These are phyloP conservation scores for Tringa solitaria DNA, from an alignment of 2,113 vertebrate genomes.

Conservation along the genomic window DNA sequence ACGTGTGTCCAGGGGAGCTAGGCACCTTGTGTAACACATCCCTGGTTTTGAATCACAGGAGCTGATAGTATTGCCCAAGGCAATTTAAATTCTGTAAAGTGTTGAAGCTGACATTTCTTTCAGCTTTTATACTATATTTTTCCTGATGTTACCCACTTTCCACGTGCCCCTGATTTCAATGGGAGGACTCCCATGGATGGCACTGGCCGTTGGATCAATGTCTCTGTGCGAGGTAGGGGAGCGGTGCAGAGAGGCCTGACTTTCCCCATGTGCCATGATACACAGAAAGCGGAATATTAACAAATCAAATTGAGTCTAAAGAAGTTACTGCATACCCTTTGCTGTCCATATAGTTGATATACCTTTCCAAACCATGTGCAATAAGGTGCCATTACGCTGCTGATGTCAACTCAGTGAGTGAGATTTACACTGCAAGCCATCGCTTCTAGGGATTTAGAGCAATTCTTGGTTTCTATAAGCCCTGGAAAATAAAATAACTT, in stretches of 20 bases:
- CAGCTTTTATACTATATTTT: not conserved
- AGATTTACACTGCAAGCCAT: slow-evolving; percentile 61
- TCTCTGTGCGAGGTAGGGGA: rapidly evolving
- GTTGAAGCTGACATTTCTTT: not conserved
- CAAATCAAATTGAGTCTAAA: slow-evolving; percentile 36
- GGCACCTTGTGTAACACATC: not conserved
- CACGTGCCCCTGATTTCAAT: not conserved
- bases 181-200: not conserved
- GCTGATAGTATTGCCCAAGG: not conserved
- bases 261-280: not conserved
- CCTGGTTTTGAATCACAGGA: not conserved
- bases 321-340: slow-evolving; percentile 55
- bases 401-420: slow-evolving; percentile 32
- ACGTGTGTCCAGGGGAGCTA: not conserved
- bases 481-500: slow-evolving; percentile 38
- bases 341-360: slow-evolving; percentile 40
- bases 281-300: not conserved
- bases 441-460: slow-evolving; percentile 53
- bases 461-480: slow-evolving; percentile 57
- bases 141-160: not conserved
- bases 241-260: not conserved
- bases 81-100: not conserved
- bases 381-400: not conserved
- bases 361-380: slow-evolving; percentile 26
- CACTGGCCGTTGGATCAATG: rapidly evolving